Percentiles rank a stretch among this genome's conserved stretches.
Evolutionary conservation across 2,888 invertebrate genomes (phyloP).

Genomic region (Drosophila meridiana): DNA sequence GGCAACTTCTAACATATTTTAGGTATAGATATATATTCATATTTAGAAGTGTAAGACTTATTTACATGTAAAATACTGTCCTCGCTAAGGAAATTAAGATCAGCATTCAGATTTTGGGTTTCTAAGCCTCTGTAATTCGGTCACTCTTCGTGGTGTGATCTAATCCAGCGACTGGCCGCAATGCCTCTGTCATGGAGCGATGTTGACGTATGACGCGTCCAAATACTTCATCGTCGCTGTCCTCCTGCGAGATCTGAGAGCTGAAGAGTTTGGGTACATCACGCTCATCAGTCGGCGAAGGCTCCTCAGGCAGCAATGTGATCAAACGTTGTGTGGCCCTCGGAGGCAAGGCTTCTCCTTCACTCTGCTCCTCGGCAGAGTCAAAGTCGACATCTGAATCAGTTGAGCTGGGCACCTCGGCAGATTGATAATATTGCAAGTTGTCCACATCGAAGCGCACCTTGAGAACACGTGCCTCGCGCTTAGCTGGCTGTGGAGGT

Average conservation of each 20-base stretch:
- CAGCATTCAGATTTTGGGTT: conserved; percentile 28
- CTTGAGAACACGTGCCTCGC: conserved; percentile 53
- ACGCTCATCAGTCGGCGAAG: conserved; percentile 2
- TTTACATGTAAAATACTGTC: conserved; percentile 70
- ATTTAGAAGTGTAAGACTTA: conserved; percentile 23
- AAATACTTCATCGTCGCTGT: conserved; percentile 58
- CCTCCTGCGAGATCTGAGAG: conserved; percentile 65
- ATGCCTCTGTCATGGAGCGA: conserved; percentile 84
- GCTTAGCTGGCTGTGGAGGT: conserved; percentile 58
- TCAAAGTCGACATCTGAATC: conserved; percentile 45
- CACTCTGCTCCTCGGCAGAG: conserved; percentile 23
- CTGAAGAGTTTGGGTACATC: conserved; percentile 68
- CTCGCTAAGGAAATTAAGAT: conserved; percentile 64
- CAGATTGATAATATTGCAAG: conserved; percentile 66
- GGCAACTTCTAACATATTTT: conserved; percentile 41
- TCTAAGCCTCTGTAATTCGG: conserved; percentile 55
- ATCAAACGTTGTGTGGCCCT: conserved; percentile 63
- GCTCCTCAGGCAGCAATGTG: conserved; percentile 16
- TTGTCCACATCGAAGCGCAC: conserved; percentile 79
- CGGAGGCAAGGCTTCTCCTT: conserved; percentile 31
- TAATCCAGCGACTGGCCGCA: conserved; percentile 40
- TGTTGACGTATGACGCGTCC: conserved; percentile 86
- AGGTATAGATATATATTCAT: conserved; percentile 16
- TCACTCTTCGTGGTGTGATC: conserved; percentile 7
- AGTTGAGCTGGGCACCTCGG: conserved; percentile 53